Base-by-base conservation (phyloP, 1,140 invertebrate species). In the Gonatopus flavifemur region DNA sequence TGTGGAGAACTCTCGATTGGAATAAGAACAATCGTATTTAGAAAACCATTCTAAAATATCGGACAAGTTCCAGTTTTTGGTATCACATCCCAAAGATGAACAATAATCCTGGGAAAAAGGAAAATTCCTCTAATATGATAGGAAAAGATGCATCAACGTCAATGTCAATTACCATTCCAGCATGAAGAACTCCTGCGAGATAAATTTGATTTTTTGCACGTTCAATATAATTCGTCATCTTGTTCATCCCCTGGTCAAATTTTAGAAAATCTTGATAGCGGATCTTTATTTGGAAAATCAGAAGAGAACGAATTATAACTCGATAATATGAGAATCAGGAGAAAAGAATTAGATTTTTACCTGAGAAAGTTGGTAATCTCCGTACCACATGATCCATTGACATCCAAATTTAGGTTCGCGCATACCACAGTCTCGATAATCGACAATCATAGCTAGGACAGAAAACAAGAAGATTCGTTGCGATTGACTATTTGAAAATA, bases 381-480 rank as follows among this genome's bases (percentile, higher is more conserved):
- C 69, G 35, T 71, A 71, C 66, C 69, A 69, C 52, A 71, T 61
- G 2, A 71, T 64, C 69, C 69, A 71, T 16, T 71, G 66, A 38
- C 59, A 58, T 19, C 57, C 61, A 10, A 62, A 62, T 37, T 49
- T 64, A 22, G 69, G 67, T 28, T 65, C 62, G 15, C 57, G 60
- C 43, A 63, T 55, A 22, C 56, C 56, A 22, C 59, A 55, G 46
- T 71, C 65, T 39, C 59, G 62, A 52, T 60, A 61, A 52, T 68
- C 60, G 18, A 69, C 41, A 36, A 71, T 67, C 33, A 71, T 54
- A 37, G 63, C 69, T 69, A 19, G 45, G 52, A 43, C 41, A n/a
- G n/a, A n/a, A n/a, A n/a, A n/a, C n/a, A n/a, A n/a, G n/a, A n/a
- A n/a, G n/a, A n/a, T n/a, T n/a, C n/a, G n/a, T n/a, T n/a, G n/a